Evolutionary conservation across 2,797 vertebrate species (phyloP), one percentile per base, ranked within the genome.

Genomic region (Hipposideros larvatus): DNA sequence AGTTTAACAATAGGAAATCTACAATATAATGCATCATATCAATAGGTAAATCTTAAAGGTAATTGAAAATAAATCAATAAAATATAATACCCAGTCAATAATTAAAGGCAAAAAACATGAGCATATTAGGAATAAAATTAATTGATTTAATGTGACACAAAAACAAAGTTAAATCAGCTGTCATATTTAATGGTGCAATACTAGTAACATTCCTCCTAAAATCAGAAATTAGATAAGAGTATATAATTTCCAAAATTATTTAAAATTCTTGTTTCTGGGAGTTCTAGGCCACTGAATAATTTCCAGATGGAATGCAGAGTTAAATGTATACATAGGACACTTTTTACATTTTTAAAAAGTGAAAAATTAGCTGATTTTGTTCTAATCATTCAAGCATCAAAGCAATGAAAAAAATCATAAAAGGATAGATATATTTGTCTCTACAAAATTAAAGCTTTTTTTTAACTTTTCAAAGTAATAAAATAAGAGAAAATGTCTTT

Each of bases 201-300:
- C 63, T 65, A 79, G 7, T 24, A 78, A 87, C 24, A 65, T 75
- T 19, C 22, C 21, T 75, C 41, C 31, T 24, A 53, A 86, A 86
- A 41, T 57, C 7, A 31, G 59, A 43, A 79, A 79, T 83, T 63
- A 87, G 22, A 15, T 37, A 68, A 63, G 8, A 24, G 16, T 57
- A 79, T 22, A 79, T 73, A 70, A 71, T 48, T 83, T 57, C 14
- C 46, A 92, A 89, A 96, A 89, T 74, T 31, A 91, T 46, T 95
- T 66, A 24, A 46, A 53, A 55, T 41, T 82, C 78, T 85, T 66
- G 78, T 82, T 85, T 66, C 78, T 61, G 11, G 43, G 57, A 65
- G 10, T 74, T 94, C 59, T 66, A 70, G 6, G 53, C 21, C 16
- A 75, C 34, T 88, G 14, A 85, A 34, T 91, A 96, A 80, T 22